A percentile compares a stretch with the other conserved stretches of the same genome.
Conservation (phyloP, 2,797 vertebrate genomes). For the Megalops cyprinoides region DNA sequence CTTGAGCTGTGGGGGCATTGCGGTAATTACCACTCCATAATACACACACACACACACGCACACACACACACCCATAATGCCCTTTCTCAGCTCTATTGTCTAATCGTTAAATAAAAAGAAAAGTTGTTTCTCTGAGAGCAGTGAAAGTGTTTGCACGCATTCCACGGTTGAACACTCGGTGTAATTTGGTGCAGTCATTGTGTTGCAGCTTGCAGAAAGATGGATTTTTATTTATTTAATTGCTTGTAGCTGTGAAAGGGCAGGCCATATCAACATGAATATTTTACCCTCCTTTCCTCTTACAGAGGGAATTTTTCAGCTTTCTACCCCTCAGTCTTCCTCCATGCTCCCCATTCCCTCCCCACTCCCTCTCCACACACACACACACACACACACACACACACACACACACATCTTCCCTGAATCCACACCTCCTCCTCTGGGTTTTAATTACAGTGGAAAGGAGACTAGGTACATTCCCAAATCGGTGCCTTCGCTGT, state of each 20-base stretch:
- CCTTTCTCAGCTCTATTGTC: not conserved
- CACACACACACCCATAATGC: not conserved
- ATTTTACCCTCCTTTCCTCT: not conserved
- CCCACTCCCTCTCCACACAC: not conserved
- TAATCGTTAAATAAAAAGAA: slow-evolving; percentile 11
- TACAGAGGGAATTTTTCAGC: not conserved
- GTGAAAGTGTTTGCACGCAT: not conserved
- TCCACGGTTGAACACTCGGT: not conserved
- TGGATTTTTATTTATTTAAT: not conserved
- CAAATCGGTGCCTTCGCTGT: slow-evolving; percentile 36
- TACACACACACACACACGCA: not conserved
- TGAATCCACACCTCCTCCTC: slow-evolving; percentile 51
- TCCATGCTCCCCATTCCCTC: not conserved
- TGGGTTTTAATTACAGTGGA: slow-evolving; percentile 72
- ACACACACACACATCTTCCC: not conserved
- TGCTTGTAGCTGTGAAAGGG: not conserved
- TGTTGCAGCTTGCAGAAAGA: not conserved
- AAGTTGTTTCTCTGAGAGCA: slow-evolving; percentile 2
- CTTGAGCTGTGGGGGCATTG: not conserved
- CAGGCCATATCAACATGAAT: not conserved
- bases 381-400: not conserved
- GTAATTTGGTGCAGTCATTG: not conserved
- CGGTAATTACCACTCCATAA: slow-evolving; percentile 1
- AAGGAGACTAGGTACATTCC: slow-evolving; percentile 53
- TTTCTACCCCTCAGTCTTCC: not conserved